Evolutionary conservation across 2,797 vertebrate species (phyloP).

Genomic region (Paratrypauchen microcephalus): DNA sequence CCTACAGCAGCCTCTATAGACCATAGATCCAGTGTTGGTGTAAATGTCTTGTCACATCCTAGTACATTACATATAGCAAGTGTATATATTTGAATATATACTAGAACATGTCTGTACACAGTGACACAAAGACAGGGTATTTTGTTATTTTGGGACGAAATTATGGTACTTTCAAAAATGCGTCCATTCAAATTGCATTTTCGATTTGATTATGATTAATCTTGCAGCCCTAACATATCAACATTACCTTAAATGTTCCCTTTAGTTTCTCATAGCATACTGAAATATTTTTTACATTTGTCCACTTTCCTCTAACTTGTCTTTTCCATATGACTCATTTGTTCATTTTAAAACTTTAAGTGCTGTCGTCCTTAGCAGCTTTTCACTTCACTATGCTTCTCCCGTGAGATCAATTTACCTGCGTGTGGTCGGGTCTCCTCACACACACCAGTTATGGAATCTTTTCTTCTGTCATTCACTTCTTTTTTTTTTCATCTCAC

Average conservation of each 20-base stretch:
- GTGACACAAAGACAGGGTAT: no score
- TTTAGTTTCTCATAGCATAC: neutral
- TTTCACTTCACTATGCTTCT: constrained; percentile 48
- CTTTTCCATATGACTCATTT: constrained; percentile 24
- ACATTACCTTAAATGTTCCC: neutral
- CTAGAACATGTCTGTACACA: no score
- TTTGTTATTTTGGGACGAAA: no score
- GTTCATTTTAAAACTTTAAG: constrained; percentile 30
- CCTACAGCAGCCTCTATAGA: no score
- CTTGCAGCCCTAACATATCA: no score
- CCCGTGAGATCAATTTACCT: constrained; percentile 78
- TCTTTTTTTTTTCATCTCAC: constrained; percentile 64
- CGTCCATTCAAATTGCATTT: no score
- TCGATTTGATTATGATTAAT: no score
- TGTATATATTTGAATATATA: no score
- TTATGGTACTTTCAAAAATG: no score
- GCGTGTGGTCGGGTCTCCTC: constrained; percentile 56
- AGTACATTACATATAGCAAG: no score
- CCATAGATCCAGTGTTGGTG: no score
- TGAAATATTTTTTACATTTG: constrained; percentile 6
- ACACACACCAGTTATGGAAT: constrained; percentile 49
- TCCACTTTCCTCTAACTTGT: constrained; percentile 42
- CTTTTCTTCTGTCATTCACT: constrained; percentile 62
- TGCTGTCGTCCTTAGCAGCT: constrained; percentile 43
- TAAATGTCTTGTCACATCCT: no score